phyloP scores from a whole-genome alignment of 2,888 invertebrate genomes.

The Dysmachus trigonus region DNA sequence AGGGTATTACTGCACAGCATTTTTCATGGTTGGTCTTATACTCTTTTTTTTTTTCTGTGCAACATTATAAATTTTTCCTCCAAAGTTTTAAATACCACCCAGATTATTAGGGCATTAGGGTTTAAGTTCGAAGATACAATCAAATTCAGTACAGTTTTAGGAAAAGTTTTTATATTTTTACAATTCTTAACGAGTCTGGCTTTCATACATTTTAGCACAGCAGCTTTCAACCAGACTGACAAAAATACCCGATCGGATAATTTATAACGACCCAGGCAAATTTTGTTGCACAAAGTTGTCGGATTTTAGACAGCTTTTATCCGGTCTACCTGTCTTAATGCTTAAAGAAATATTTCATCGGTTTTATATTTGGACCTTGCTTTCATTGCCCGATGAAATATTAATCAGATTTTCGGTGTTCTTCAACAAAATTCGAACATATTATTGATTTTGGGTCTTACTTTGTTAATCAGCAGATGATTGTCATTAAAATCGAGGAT shows the following conservation, averaged over 20 bases:
- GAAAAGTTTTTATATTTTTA: neutral
- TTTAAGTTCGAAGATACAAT: neutral
- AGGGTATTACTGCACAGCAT: neutral
- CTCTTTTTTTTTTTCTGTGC: neutral
- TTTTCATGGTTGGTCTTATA: neutral
- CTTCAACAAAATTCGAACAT: neutral
- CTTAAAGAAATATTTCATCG: neutral
- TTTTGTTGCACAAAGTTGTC: neutral
- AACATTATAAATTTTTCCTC: neutral
- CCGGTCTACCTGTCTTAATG: neutral
- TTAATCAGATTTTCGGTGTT: neutral
- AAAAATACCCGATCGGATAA: neutral
- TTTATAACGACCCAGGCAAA: neutral
- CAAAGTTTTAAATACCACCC: conserved; percentile 7
- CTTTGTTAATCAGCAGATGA: neutral
- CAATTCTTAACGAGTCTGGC: neutral
- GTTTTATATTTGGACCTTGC: neutral
- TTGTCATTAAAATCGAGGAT: neutral
- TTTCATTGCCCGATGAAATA: neutral
- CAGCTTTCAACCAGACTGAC: neutral
- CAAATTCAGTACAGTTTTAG: neutral
- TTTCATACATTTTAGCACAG: neutral
- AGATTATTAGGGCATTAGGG: neutral
- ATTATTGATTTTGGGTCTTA: neutral
- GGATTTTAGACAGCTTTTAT: neutral